phyloP scores from a whole-genome alignment of 2,797 vertebrate genomes.

The Falco berigora region DNA sequence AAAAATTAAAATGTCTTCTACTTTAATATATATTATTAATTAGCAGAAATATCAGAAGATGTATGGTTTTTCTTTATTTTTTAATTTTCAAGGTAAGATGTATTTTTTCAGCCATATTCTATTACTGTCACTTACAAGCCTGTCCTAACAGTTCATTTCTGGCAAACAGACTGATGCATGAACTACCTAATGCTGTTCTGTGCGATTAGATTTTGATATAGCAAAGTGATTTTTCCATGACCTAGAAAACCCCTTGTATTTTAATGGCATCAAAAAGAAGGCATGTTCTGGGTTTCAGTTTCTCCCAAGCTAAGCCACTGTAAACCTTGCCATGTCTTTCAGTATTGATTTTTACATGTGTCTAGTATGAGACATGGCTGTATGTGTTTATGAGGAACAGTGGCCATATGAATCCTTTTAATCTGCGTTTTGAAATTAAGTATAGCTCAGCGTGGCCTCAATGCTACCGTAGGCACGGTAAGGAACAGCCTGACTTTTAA shows the following conservation, averaged over 20 bases:
- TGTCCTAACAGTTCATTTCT: neutral
- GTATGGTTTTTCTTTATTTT: neutral
- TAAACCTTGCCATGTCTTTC: neutral
- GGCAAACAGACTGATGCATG: neutral
- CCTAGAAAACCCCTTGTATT: neutral
- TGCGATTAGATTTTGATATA: neutral
- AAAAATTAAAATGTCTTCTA: neutral
- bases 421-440: neutral
- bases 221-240: neutral
- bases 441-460: neutral
- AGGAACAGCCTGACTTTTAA: neutral
- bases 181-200: neutral
- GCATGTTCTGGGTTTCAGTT: neutral
- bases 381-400: neutral
- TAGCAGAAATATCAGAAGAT: neutral
- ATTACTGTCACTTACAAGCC: neutral
- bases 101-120: neutral
- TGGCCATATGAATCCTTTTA: neutral
- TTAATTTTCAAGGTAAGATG: neutral
- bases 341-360: neutral
- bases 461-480: fast-evolving
- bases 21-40: neutral
- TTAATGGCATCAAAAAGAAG: neutral
- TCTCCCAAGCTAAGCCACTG: neutral
- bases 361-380: neutral